Evolutionary conservation across 2,888 invertebrate species (phyloP).

Genomic region (Leucophora obtusa): DNA sequence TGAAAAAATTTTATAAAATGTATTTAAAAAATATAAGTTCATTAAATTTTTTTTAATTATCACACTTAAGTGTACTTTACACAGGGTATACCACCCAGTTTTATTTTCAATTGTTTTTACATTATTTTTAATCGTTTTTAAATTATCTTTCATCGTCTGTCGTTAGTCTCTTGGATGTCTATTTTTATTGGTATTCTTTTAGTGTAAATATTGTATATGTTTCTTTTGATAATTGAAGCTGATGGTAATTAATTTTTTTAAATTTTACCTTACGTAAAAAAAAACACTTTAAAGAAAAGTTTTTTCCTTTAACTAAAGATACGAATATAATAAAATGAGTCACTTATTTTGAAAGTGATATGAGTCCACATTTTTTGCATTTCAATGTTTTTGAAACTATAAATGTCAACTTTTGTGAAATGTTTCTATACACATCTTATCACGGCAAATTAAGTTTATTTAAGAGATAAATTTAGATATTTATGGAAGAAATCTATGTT

Average conservation of each 20-base stretch:
- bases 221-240: slow-evolving; percentile 5
- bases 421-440: too few species aligned
- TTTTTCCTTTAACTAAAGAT: background rate
- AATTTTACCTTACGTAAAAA: background rate
- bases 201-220: background rate
- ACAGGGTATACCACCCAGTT: background rate
- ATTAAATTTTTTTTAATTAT: too few species aligned
- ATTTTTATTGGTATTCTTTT: background rate
- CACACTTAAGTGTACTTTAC: background rate
- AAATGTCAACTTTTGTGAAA: too few species aligned
- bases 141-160: slow-evolving; percentile 3
- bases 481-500: too few species aligned
- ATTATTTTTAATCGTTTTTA: background rate
- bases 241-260: background rate
- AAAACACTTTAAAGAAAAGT: background rate
- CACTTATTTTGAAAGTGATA: too few species aligned
- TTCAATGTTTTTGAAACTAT: too few species aligned
- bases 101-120: background rate
- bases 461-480: too few species aligned
- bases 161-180: background rate
- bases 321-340: too few species aligned
- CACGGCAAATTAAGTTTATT: too few species aligned
- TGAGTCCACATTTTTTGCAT: too few species aligned
- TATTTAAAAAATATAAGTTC: too few species aligned
- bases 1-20: too few species aligned